Conservation (phyloP, 2,113 vertebrate genomes). For the Cynopterus brachyotis region DNA sequence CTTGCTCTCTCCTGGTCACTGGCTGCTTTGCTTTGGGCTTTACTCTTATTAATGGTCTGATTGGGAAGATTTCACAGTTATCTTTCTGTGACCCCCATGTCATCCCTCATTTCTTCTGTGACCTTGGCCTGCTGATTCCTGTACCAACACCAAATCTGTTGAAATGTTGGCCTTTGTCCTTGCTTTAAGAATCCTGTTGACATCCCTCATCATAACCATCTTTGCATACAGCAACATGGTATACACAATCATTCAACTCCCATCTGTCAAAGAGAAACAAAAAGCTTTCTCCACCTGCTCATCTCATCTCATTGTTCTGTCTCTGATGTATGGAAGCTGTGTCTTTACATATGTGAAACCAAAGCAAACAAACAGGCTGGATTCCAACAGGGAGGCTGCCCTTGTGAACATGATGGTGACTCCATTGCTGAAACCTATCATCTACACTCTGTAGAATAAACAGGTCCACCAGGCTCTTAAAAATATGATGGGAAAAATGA, state of each 20-base stretch:
- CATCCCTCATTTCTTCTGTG: slow-evolving; percentile 53
- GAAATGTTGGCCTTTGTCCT: background rate
- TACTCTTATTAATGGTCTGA: background rate
- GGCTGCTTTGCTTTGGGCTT: background rate
- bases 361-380: background rate
- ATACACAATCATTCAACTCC: background rate
- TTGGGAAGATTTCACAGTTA: background rate
- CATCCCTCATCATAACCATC: background rate
- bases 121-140: background rate
- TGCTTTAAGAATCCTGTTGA: background rate
- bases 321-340: background rate
- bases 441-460: slow-evolving; percentile 22
- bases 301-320: slow-evolving; percentile 25
- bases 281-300: slow-evolving; percentile 42
- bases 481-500: background rate
- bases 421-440: background rate
- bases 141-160: background rate
- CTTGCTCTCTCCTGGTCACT: background rate
- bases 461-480: slow-evolving; percentile 21
- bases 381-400: slow-evolving; percentile 12
- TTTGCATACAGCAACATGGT: background rate
- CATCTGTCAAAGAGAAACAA: background rate
- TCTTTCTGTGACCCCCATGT: background rate
- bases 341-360: slow-evolving; percentile 7
- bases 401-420: slow-evolving; percentile 7